Percentiles rank a stretch among this genome's conserved stretches.
Conservation (phyloP, 2,113 vertebrate genomes). For the Toxostoma redivivum region DNA sequence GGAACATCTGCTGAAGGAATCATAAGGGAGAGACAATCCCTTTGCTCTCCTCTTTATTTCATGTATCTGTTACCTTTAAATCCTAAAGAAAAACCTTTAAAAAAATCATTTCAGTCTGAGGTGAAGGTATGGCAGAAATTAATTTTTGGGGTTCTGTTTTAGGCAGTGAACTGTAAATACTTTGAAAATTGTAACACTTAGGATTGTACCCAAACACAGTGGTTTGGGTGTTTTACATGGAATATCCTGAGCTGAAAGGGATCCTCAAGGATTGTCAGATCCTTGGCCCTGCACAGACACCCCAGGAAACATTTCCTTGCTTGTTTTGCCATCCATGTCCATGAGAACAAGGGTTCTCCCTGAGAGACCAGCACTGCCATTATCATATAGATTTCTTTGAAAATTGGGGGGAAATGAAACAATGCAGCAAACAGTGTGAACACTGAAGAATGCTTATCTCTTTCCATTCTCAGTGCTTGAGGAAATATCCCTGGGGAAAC, state of each 20-base stretch:
- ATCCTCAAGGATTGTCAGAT: neutral
- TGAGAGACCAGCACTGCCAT: neutral
- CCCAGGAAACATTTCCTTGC: neutral
- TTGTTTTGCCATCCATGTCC: neutral
- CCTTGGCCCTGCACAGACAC: neutral
- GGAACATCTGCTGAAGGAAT: constrained; percentile 64
- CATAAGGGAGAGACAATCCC: constrained; percentile 21
- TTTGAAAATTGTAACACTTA: neutral
- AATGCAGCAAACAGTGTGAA: neutral
- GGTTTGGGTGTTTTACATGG: neutral
- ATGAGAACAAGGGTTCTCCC: neutral
- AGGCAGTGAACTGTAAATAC: neutral
- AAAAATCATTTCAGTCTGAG: neutral
- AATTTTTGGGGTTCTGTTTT: neutral
- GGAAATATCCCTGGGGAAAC: constrained; percentile 23
- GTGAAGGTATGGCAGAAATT: neutral
- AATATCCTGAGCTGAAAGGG: neutral
- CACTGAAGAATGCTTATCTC: neutral
- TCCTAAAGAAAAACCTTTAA: neutral
- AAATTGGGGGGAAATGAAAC: neutral
- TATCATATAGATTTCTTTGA: neutral
- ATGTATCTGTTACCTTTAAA: neutral
- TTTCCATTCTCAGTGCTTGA: neutral
- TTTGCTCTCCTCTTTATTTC: constrained; percentile 44
- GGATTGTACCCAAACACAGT: neutral